phyloP scores from a whole-genome alignment of 2,888 invertebrate species.

The Metacarcinus magister region DNA sequence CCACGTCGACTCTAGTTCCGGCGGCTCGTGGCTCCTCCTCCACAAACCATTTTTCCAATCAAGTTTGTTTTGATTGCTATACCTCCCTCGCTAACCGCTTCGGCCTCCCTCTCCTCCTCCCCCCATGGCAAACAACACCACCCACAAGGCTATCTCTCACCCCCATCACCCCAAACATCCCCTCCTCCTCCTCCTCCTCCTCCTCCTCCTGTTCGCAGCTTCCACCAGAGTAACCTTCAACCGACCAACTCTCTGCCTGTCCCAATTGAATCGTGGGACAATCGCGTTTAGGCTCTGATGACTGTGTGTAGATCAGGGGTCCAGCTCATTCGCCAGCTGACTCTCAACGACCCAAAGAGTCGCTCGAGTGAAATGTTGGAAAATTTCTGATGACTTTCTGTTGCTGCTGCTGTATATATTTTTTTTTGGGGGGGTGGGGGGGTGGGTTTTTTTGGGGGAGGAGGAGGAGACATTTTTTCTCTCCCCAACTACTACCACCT shows the following conservation, averaged over 20 bases:
- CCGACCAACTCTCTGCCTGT: conserved; percentile 62
- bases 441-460: background rate
- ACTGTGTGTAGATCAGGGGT: conserved; percentile 65
- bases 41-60: conserved; percentile 13
- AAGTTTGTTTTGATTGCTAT: background rate
- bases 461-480: background rate
- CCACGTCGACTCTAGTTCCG: background rate
- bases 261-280: conserved; percentile 69
- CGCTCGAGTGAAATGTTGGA: conserved; percentile 59
- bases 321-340: conserved; percentile 65
- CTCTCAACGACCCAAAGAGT: conserved; percentile 50
- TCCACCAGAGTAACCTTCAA: conserved; percentile 63
- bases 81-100: background rate
- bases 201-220: background rate
- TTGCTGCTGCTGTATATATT: background rate
- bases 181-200: background rate
- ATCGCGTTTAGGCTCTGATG: conserved; percentile 68
- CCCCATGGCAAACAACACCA: background rate
- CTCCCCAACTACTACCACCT: background rate
- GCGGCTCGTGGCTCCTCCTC: background rate
- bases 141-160: background rate
- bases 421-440: background rate
- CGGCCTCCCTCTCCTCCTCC: background rate
- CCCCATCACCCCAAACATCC: background rate
- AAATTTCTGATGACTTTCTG: conserved; percentile 61